phyloP scores from a whole-genome alignment of 1,140 invertebrate species.

The Cydia pomonella region DNA sequence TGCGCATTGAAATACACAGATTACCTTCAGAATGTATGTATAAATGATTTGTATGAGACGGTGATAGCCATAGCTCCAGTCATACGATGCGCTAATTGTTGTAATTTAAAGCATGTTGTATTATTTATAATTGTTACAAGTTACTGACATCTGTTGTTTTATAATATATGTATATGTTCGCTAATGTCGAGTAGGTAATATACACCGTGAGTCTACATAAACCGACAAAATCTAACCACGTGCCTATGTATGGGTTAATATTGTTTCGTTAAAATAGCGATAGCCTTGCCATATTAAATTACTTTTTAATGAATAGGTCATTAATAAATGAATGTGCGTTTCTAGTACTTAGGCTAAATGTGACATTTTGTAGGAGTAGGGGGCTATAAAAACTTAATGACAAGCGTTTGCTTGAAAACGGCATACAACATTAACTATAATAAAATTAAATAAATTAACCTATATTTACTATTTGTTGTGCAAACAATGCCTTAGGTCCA shows the following conservation, averaged over 20 bases:
- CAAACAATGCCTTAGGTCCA: background rate
- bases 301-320: background rate
- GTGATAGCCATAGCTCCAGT: conserved; percentile 36
- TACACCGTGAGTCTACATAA: conserved; percentile 17
- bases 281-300: background rate
- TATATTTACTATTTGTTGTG: background rate
- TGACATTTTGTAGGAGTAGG: too few relatives aligned
- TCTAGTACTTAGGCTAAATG: too few relatives aligned
- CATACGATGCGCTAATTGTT: conserved; percentile 42
- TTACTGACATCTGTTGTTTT: conserved; percentile 50
- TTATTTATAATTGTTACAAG: conserved; percentile 43
- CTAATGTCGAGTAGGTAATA: conserved; percentile 52
- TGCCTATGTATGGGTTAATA: background rate
- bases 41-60: conserved; percentile 39
- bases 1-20: background rate
- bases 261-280: background rate
- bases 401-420: background rate
- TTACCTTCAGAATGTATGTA: conserved; percentile 33
- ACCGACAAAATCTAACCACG: background rate
- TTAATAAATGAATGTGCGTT: background rate
- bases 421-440: background rate
- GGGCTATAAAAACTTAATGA: background rate
- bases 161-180: conserved; percentile 48
- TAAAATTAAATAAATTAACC: background rate
- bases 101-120: conserved; percentile 47